Percentiles rank a stretch among this genome's conserved stretches.
phyloP scores from a whole-genome alignment of 2,113 vertebrate genomes.

The Saiga tatarica region DNA sequence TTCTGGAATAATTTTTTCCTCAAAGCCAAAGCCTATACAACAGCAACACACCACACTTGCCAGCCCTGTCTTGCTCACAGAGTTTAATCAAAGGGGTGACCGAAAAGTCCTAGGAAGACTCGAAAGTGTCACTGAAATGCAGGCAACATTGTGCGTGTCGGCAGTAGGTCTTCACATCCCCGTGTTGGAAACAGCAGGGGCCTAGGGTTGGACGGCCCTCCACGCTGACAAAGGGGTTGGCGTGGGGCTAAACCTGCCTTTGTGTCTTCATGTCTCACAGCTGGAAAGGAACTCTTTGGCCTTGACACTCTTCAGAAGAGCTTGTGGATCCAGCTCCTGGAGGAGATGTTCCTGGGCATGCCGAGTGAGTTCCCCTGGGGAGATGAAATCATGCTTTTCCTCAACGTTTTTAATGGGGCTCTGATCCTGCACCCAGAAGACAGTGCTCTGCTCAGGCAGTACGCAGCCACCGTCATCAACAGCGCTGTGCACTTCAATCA shows the following conservation, averaged over 20 bases:
- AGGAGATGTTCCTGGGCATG: slow-evolving; percentile 99
- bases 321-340: slow-evolving; percentile 98
- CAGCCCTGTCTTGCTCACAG: not conserved
- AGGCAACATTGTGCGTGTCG: not conserved
- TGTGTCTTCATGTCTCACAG: slow-evolving; percentile 33
- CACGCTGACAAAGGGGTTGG: rapidly evolving
- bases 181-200: not conserved
- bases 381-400: slow-evolving; percentile 99
- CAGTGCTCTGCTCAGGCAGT: slow-evolving; percentile 95
- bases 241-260: slow-evolving; percentile 6
- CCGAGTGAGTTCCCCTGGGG: slow-evolving; percentile 99
- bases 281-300: slow-evolving; percentile 97
- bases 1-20: not conserved
- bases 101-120: not conserved
- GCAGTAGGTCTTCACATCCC: not conserved
- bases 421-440: slow-evolving; percentile 97
- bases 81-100: not conserved
- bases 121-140: not conserved
- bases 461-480: slow-evolving; percentile 96
- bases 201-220: rapidly evolving
- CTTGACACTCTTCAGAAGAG: slow-evolving; percentile 98
- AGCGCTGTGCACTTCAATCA: slow-evolving; percentile 98
- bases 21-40: not conserved
- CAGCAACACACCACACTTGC: not conserved
- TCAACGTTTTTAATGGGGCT: slow-evolving; percentile 97